Evolutionary conservation across 2,888 invertebrate species (phyloP), one percentile per base, ranked within the genome.

Genomic region (Periphyllus acericola): DNA sequence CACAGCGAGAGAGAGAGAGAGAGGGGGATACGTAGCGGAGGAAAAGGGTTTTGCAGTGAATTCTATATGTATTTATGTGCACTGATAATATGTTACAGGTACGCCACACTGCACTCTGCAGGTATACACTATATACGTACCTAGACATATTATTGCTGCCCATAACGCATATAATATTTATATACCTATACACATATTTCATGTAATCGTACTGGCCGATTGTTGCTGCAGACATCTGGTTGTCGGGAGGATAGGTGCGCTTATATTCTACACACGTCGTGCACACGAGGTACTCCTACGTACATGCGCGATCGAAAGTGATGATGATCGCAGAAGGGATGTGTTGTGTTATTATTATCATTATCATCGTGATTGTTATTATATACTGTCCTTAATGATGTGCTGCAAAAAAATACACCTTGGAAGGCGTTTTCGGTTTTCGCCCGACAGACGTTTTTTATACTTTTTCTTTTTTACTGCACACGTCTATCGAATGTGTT

Each of bases 271-370:
- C 17, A n/a, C 29, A 68, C n/a, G 6, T 34, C 8, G 21, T 72
- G 14, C 19, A 21, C 21, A 72, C 32, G 36, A 72, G 21, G 32
- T 72, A 68, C 68, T 9, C 29, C 34, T 72, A 34, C 21, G 72
- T 36, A 36, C 6, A 6, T 36, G 17, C 72, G 34, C 17, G 29
- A 72, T 72, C 72, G 72, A 72, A 72, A 72, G 72, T 72, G 72
- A 72, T 72, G 72, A 36, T 72, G 21, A 72, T 72, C 72, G 34
- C 72, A 34, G 34, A 34, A 72, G 34, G 72, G 72, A 72, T 36
- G 29, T 32, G 32, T 72, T 29, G n/a, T 68, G 11, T 68, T 68
- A 68, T 68, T 34, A 34, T 72, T 72, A 72, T 72, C 34, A 32
- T 72, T 34, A 32, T 46, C 14, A 46, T 46, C 46, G 14, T 46